Evolutionary conservation across 2,888 invertebrate genomes (phyloP), one percentile per base, ranked within the genome.

Genomic region (Mechanitis messenoides): DNA sequence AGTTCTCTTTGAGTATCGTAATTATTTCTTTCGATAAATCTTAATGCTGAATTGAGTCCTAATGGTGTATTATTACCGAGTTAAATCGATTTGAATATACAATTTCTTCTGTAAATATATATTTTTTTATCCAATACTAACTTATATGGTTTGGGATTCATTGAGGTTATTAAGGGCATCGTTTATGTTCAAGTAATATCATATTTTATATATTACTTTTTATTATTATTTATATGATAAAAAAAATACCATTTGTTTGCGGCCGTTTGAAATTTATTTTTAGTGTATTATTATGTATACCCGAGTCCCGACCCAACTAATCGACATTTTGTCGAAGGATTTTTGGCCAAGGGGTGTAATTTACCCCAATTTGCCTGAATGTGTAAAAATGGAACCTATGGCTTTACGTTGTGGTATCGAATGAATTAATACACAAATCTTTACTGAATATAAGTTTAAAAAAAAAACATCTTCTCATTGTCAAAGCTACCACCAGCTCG

Each of bases 1-100:
- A 50, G 28, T 31, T 50, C 50, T 5, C 50, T 31, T 50, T 50
- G 50, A 50, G 50, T 50, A 50, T 50, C 50, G 50, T n/a, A 50
- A 50, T 50, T 50, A 50, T 50, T 50, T 50, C 50, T 50, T 50
- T 7, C 50, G 31, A 50, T 50, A 50, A 50, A 50, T 9, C 31
- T 50, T 50, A 31, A 50, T 50, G 50, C 31, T 11, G 50, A 11
- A 50, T 50, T 50, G 50, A 31, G n/a, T 50, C 50, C 50, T 50
- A 50, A 50, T 50, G 28, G 31, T 31, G 31, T 50, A 31, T 50
- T 50, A 9, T 50, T 50, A 7, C 31, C 42, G 12, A n/a, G 50
- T 31, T 50, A n/a, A 50, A 50, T 50, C 50, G 31, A 50, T 31
- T 31, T 50, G 50, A 31, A 50, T 50, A 3, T 11, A 50, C 28